Evolutionary conservation across 2,797 vertebrate genomes (phyloP).

Genomic region (Otus scops): DNA sequence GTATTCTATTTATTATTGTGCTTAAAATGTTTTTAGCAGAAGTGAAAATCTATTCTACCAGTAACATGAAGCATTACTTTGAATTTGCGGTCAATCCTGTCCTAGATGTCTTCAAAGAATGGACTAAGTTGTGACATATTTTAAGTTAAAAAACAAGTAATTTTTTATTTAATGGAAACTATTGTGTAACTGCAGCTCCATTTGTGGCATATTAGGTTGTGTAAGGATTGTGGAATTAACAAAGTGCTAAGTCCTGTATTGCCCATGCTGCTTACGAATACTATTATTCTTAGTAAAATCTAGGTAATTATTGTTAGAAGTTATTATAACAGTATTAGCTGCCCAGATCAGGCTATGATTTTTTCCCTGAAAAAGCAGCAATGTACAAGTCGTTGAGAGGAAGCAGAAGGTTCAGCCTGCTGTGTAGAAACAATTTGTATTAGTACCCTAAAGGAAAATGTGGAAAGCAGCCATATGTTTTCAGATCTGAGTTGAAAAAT

Average conservation of each 20-base stretch:
- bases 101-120: background rate
- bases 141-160: background rate
- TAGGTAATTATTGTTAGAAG: background rate
- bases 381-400: background rate
- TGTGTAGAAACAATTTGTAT: background rate
- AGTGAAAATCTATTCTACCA: background rate
- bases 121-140: background rate
- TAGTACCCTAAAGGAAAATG: slow-evolving; percentile 11
- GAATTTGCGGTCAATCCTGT: background rate
- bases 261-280: background rate
- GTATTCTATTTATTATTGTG: background rate
- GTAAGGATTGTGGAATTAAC: background rate
- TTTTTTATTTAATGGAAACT: background rate
- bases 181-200: background rate
- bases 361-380: background rate
- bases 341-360: background rate
- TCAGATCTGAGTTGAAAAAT: background rate
- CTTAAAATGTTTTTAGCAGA: background rate
- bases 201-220: background rate
- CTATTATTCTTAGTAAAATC: background rate
- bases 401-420: background rate
- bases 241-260: background rate
- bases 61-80: background rate
- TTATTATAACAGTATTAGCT: background rate
- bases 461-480: background rate